Base-by-base conservation (phyloP, 1,140 invertebrate genomes). In the Brachionus angularis region DNA sequence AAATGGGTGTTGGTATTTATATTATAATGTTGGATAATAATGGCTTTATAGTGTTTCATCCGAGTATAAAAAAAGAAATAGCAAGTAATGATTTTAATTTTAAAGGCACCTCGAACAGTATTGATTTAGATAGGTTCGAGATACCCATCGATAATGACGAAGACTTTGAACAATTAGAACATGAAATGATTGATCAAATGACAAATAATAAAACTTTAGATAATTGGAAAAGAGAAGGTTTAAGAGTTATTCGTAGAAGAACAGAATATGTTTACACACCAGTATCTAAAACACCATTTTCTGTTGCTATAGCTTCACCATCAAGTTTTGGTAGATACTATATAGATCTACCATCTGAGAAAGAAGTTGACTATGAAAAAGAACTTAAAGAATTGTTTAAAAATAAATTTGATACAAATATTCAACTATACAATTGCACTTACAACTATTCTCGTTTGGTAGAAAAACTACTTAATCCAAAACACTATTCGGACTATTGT, bases 201-300 rank as follows among this genome's bases (percentile, higher is more conserved):
- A 67, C 62, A 5, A 33, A 33, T 14, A 67, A 67, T 46, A 46
- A 36, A 7, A 67, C 62, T 46, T 25, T 67, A 25, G 42, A 67
- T 27, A 67, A 67, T 50, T 67, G 62, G 62, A 67, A 67, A 50
- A 46, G 62, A 47, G 62, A 67, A 50, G 62, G 62, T 50, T 25
- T 67, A 5, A 29, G 62, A 67, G 62, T 67, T 0, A 50, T 67
- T 14, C 42, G 62, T 5, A 39, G 62, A 21, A 10, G 62, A 16
- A 67, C 62, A 21, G 62, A 67, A 36, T 67, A 67, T 47, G 62
- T 67, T 1, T 50, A 67, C 31, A 46, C 62, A 23, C 31, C 42
- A 12, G 47, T 67, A 4, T 27, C 27, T 4, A 27, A 46, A n/a
- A 67, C 62, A 33, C 62, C 62, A 25, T 67, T 67, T 18, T 47